These are phyloP conservation scores for Papilio glaucus DNA, from an alignment of 1,140 invertebrate species.

Conservation along the genomic window DNA sequence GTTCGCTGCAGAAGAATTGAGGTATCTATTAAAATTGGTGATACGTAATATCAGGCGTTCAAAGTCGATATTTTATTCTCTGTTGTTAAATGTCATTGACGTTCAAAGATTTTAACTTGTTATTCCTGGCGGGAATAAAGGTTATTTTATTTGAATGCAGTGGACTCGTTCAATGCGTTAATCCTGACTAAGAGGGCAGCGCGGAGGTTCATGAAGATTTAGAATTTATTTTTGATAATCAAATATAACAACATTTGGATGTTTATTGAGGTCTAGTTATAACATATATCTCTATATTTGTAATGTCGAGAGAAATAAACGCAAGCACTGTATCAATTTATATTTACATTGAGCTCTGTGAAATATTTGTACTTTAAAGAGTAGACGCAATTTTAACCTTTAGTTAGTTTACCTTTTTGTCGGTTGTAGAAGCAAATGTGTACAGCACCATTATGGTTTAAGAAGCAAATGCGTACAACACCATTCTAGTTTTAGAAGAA, in stretches of 20 bases:
- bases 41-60: conserved; percentile 43
- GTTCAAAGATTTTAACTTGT: conserved; percentile 66
- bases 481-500: too few relatives aligned
- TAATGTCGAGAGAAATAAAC: neutral
- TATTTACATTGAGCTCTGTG: neutral
- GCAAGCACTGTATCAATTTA: neutral
- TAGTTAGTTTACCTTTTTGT: neutral
- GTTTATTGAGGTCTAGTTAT: conserved; percentile 2
- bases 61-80: conserved; percentile 75
- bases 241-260: neutral
- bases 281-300: neutral
- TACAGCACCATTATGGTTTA: too few relatives aligned
- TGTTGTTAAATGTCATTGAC: conserved; percentile 75
- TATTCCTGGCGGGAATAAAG: conserved; percentile 58
- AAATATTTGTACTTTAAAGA: neutral
- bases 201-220: conserved; percentile 10
- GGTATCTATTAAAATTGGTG: conserved; percentile 44
- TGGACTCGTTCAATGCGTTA: conserved; percentile 50
- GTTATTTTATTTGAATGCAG: conserved; percentile 64
- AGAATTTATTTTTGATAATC: conserved; percentile 9
- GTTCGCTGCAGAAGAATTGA: conserved; percentile 6
- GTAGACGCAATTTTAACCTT: neutral
- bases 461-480: too few relatives aligned
- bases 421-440: too few relatives aligned
- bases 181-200: conserved; percentile 42